Evolutionary conservation across 2,888 invertebrate genomes (phyloP), one percentile per base, ranked within the genome.

Genomic region (Drepanosiphum platanoidis): DNA sequence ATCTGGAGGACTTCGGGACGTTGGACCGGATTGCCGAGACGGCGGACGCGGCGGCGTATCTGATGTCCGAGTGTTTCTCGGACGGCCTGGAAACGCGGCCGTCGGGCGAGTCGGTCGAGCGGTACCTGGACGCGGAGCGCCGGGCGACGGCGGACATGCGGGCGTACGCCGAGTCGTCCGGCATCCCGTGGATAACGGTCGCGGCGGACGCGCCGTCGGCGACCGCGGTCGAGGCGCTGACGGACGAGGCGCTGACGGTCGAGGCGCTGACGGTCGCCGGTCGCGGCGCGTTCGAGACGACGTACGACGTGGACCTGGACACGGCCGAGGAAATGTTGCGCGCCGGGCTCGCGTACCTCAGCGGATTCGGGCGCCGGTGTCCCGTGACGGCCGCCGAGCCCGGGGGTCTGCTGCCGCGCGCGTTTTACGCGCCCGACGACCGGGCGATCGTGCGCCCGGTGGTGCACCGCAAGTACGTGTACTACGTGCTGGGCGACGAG

Each of bases 101-200:
- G 2, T n/a, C 82, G 0, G 72, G 42, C 22, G 3, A 0, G 3
- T 22, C 27, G 36, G 13, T 83, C 1, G 18, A 74, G 11, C 18
- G 11, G 8, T 15, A 36, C 18, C 11, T 83, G 22, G 46, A 34
- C 13, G 0, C 3, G 11, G 75, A 83, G 27, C 18, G 18, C 0
- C 0, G 0, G 1, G 52, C 8, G 11, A 11, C 36, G 4, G 9
- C 4, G 1, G 34, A 2, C 1, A 83, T 83, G 83, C 42, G 64
- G 27, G 0, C 27, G 1, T 83, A 27, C 11, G 75, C 83, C 46
- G 8, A 11, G 5, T 32, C n/a, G 1, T 34, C 66, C 18, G 13
- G 13, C n/a, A 42, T 83, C 11, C 74, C 83, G 5, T 83, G 83
- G 83, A 66, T 75, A 32, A 75, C 27, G 5, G 11, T 58, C 0